Evolutionary conservation across 1,140 invertebrate species (phyloP), one percentile per base, ranked within the genome.

Genomic region (Papilio helenus): DNA sequence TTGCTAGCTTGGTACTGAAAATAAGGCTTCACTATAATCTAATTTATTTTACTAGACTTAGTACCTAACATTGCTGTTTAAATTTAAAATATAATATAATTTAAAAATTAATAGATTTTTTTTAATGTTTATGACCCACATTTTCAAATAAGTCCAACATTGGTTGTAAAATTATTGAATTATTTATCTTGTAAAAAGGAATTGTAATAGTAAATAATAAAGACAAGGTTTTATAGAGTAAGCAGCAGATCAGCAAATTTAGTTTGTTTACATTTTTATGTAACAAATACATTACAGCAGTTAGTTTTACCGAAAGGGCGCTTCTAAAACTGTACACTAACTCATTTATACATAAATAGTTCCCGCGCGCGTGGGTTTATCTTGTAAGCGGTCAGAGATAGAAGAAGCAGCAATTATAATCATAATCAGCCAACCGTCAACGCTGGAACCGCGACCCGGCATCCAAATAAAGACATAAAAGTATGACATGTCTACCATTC

Each of bases 381-480:
- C 61, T 73, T 68, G 26, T 39, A 55, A 51, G 65, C 44, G 20
- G 76, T 76, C 80, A 81, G 73, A 80, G 80, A 81, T 78, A 85
- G 81, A 83, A 79, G 80, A 78, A 65, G 81, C 34, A 72, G 20
- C 39, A 72, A 73, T 79, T 80, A 83, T 29, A 51, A 71, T 72
- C 77, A 61, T 87, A 88, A 87, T 86, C 82, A 85, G 85, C 85
- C 76, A 90, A 85, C 87, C 85, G 89, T 92, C 85, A 90, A 87
- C 83, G 81, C 86, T 88, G 86, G 84, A 92, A 84, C 65, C 77
- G 79, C 72, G 79, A 82, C 85, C 89, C 88, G 90, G 89, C 87
- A 85, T 84, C 92, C 91, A 93, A 93, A 93, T 93, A 93, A 91
- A 94, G 91, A 87, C 88, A 88, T 86, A 82, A 85, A 87, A 89